Evolutionary conservation across 2,113 vertebrate species (phyloP), one percentile per base, ranked within the genome.

Genomic region (Malurus melanocephalus): DNA sequence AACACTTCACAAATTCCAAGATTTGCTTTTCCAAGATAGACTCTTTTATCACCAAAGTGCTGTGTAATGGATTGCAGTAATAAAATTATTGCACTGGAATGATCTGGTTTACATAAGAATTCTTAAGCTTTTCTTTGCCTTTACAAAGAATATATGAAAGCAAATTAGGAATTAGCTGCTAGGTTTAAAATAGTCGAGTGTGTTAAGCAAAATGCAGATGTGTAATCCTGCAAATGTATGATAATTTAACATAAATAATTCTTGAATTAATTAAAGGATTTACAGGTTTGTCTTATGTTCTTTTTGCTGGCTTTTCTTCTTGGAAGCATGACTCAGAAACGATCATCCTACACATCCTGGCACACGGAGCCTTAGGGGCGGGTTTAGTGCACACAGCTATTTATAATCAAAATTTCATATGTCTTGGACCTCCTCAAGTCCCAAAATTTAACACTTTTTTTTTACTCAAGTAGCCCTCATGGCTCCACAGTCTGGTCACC

Each of bases 201-300:
- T 61, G 72, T 69, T 59, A 60, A 71, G 85, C 93, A 96, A 96
- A 95, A 95, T 91, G 80, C 68, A 95, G 82, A 94, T 87, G 75
- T 93, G 94, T 95, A 96, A 92, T 96, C 67, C 95, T 88, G 23
- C 19, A 93, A 96, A 88, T 92, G 72, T 93, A 67, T 80, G 94
- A 95, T 91, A 85, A 94, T 91, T 72, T 94, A 75, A 94, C 91
- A 94, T 77, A 95, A 94, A 93, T 94, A 92, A 96, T 88, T 88
- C 73, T 78, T 61, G 91, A 94, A 96, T 92, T 94, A 95, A 96
- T 94, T 90, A 91, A 95, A 94, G 87, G 87, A 96, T 96, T 92
- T 94, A 90, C 60, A 91, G 73, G 66, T 96, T 93, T 93, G 67
- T 77, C 53, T 79, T 95, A n/a, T 67, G 72, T 86, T 94, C 84